Evolutionary conservation across 1,140 invertebrate species (phyloP), one percentile per base, ranked within the genome.

Genomic region (Saccostrea glomerata): DNA sequence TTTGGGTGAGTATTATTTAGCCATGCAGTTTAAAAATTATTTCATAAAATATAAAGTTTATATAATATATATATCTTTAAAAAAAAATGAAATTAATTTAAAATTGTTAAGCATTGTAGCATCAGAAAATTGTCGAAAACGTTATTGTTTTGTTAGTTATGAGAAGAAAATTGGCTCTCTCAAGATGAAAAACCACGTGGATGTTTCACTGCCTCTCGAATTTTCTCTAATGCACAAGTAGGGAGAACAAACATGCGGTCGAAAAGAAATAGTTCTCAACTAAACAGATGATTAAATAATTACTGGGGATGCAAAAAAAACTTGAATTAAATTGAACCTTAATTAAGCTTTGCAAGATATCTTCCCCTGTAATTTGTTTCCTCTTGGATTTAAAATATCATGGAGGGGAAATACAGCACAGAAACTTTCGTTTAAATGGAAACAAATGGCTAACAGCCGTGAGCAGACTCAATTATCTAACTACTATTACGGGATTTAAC

Each of bases 351-450:
- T 30, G 25, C 47, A 36, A 77, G n/a, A 63, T 63, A 63, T 63
- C 58, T n/a, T 77, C 25, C 25, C 23, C 11, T 30, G 30, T 5
- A 11, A 30, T 77, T 77, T 36, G 25, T 77, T 66, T 36, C 9
- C 70, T 77, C 70, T 11, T 30, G 23, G 30, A 36, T 77, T 9
- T 77, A 5, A 30, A 77, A 77, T 36, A 30, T 36, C 25, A 25
- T 77, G 13, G 25, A 15, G 15, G 25, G 25, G 70, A 77, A 25
- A 77, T 36, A 36, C 70, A 5, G 25, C 70, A 77, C 23, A 13
- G 70, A 77, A 77, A 77, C 70, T 77, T 77, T 77, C 70, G 25
- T 36, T 77, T 77, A 36, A 77, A 77, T 77, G 70, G 70, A 63
- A 63, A 17, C 17, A 63, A 63, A 63, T 63, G 17, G 58, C 58